Conservation (phyloP, 2,797 vertebrate species). For the Eremophila alpestris region DNA sequence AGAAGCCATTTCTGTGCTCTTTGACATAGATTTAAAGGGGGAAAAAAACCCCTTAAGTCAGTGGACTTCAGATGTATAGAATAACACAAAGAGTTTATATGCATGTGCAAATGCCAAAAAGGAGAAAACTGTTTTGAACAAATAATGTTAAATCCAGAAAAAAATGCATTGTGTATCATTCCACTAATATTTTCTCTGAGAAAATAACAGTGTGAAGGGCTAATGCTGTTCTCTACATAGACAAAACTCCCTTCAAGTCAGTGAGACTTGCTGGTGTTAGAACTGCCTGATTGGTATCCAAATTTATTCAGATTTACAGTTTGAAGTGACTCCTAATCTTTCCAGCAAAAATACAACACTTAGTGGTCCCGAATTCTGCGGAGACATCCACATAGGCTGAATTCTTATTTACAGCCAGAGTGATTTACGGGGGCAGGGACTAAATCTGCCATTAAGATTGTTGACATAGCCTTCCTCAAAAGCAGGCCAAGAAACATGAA, state of each 20-base stretch:
- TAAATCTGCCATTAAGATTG: slow-evolving; percentile 42
- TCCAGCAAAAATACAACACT: slow-evolving; percentile 25
- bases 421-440: slow-evolving; percentile 25
- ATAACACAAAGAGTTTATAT: background rate
- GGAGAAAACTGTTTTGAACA: background rate
- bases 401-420: slow-evolving; percentile 27
- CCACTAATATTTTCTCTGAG: background rate
- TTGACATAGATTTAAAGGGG: background rate
- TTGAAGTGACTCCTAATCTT: slow-evolving; percentile 34
- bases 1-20: background rate
- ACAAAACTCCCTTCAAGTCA: background rate
- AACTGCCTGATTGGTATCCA: slow-evolving; percentile 16
- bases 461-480: slow-evolving; percentile 20
- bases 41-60: background rate
- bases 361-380: background rate
- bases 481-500: slow-evolving; percentile 20
- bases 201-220: background rate
- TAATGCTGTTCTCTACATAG: background rate
- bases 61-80: background rate
- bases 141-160: slow-evolving; percentile 9
- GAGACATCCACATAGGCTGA: background rate
- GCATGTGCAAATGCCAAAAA: background rate
- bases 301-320: slow-evolving; percentile 33
- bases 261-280: background rate
- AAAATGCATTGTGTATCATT: background rate